Evolutionary conservation across 2,888 invertebrate species (phyloP), one percentile per base, ranked within the genome.

Genomic region (Eupithecia subfuscata): DNA sequence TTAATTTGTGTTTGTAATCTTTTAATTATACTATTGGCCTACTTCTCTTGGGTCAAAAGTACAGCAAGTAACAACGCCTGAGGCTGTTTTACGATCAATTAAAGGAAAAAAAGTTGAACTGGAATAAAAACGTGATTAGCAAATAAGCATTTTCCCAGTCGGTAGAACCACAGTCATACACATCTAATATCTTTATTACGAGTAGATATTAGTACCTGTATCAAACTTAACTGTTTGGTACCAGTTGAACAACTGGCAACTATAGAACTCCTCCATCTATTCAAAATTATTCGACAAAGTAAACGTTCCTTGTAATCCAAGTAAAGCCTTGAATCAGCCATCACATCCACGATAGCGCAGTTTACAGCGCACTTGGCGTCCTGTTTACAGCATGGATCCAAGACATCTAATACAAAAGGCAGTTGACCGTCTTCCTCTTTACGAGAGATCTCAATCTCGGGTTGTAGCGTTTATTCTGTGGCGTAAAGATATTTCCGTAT

Each of bases 331-430:
- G 69, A 34, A 52, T 69, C 52, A 52, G 69, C 52, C 69, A 52
- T 69, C 69, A 34, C 52, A 69, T 70, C 40, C 63, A 48, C 25
- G 70, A 60, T 60, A 70, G n/a, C n/a, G 68, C 43, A 43, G 14
- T 43, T 68, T 68, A 68, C 68, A 43, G 68, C 68, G 68, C 43
- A 43, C 68, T 67, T 68, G 64, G 30, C 68, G 43, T 43, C 25
- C 68, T 68, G 68, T 45, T 68, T 68, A 68, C 68, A 68, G 43
- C 40, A n/a, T 22, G 69, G 69, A 74, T 52, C 64, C 64, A 40
- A 48, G 63, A 74, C 70, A 71, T 60, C 56, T 52, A n/a, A 64
- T 69, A 70, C 69, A 74, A 74, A 73, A 74, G 64, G 69, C 45
- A 73, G 64, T 69, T 70, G 45, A 70, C 64, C 64, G 74, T 48